These are phyloP conservation scores for Hyperoodon ampullatus DNA, from an alignment of 2,113 vertebrate species.

Conservation along the genomic window DNA sequence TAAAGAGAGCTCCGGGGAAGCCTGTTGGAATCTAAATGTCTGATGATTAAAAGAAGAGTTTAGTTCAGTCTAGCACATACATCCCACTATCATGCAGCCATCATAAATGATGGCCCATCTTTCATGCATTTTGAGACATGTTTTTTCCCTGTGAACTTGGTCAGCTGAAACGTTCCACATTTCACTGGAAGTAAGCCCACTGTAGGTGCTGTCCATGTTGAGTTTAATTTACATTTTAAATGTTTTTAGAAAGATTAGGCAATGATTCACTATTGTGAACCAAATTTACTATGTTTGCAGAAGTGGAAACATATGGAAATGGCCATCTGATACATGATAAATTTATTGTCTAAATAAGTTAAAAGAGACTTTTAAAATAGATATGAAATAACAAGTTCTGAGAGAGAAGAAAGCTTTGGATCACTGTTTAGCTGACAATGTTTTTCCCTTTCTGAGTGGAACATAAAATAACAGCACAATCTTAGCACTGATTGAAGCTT, in stretches of 20 bases:
- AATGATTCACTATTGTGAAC: background rate
- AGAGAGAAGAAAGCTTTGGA: background rate
- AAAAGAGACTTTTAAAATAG: background rate
- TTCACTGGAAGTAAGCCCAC: background rate
- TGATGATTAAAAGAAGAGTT: background rate
- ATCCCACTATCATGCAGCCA: background rate
- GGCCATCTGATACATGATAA: background rate
- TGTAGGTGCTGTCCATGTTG: background rate
- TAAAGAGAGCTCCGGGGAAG: background rate
- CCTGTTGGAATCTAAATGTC: too few species aligned
- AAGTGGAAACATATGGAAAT: background rate
- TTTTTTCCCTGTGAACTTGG: background rate
- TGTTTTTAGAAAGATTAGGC: background rate
- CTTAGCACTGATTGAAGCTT: background rate
- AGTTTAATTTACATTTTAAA: background rate
- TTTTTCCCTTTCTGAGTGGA: background rate
- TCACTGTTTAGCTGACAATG: background rate
- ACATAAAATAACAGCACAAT: background rate
- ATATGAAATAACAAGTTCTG: background rate
- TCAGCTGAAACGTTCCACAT: background rate
- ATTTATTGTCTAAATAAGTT: background rate
- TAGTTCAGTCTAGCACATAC: background rate
- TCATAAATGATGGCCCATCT: background rate
- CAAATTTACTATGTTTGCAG: background rate
- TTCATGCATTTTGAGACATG: fast-evolving